Evolutionary conservation across 1,140 invertebrate genomes (phyloP), one percentile per base, ranked within the genome.

Genomic region (Parasteatoda tepidariorum): DNA sequence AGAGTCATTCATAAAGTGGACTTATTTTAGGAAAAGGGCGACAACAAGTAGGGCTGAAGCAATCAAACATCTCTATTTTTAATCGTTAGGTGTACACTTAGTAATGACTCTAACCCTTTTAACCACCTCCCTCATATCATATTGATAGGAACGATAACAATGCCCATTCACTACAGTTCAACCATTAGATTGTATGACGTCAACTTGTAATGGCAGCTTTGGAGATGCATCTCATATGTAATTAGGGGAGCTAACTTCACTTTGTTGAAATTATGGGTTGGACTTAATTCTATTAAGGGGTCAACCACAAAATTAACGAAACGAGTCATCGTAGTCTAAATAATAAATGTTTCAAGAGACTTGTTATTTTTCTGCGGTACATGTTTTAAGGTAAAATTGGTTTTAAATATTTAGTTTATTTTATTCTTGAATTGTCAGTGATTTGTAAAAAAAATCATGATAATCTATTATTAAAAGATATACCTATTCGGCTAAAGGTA

Each of bases 181-280:
- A 30, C 55, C 70, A 73, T 73, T 73, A 73, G 28, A 18, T 31
- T 7, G 41, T 73, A 41, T 73, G 70, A 73, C 70, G 70, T 73
- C 55, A 31, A 73, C 70, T 28, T 73, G 70, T 73, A 73, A 73
- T 73, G 70, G 28, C 31, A 48, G 70, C 48, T 73, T 73, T 59
- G 26, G 68, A 28, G 38, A 13, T 71, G 24, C 48, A 54, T 26
- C 68, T 71, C 24, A 71, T 28, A 41, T 54, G 70, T 73, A 73
- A 73, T 73, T 73, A 73, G 70, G 54, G 70, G 54, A 73, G 70
- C 70, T 73, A 59, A 55, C 70, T 73, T 73, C 70, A 73, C 70
- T 73, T 57, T 73, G 70, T 73, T 73, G 70, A 73, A 73, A 73
- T 73, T 73, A 73, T 73, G 70, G 70, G 70, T 55, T 73, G 70